These are phyloP conservation scores for Scatophagus argus DNA, from an alignment of 2,113 vertebrate species.

Conservation along the genomic window DNA sequence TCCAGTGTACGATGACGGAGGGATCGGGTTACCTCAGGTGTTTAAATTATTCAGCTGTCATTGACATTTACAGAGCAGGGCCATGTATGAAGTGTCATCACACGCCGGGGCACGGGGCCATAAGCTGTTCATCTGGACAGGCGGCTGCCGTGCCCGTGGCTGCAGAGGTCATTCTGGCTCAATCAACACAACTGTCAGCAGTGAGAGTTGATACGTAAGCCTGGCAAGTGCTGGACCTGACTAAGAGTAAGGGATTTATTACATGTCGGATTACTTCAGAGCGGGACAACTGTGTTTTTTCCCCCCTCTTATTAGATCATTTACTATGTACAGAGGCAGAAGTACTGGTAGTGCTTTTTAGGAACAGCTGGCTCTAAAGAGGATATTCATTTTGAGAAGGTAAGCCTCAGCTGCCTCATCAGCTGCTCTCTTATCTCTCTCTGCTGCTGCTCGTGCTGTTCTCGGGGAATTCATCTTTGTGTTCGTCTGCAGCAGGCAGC, in stretches of 20 bases:
- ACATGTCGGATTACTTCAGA: constrained; percentile 43
- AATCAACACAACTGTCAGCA: constrained; percentile 23
- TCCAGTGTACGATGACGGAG: constrained; percentile 46
- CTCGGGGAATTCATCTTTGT: constrained; percentile 39
- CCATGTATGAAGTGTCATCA: constrained; percentile 64
- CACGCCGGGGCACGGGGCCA: constrained; percentile 1
- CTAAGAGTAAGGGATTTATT: constrained; percentile 54
- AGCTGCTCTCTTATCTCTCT: constrained; percentile 19
- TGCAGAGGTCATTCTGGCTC: constrained; percentile 54
- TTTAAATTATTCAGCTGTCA: constrained; percentile 81
- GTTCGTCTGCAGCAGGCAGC: constrained; percentile 40
- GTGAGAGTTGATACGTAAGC: constrained; percentile 48
- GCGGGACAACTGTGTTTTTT: constrained; percentile 46
- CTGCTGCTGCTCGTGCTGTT: constrained; percentile 11
- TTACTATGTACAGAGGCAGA: constrained; percentile 20
- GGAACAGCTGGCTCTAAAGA: constrained; percentile 49
- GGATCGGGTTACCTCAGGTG: constrained; percentile 69
- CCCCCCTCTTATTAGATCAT: constrained; percentile 25
- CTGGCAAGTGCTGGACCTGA: constrained; percentile 21
- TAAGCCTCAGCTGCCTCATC: constrained; percentile 58
- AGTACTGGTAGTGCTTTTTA: constrained; percentile 22
- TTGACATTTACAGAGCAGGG: constrained; percentile 73
- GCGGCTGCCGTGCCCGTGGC: background rate
- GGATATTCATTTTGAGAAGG: constrained; percentile 62
- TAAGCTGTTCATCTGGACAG: constrained; percentile 20